These are phyloP conservation scores for Neolamprologus devosi DNA, from an alignment of 2,113 vertebrate genomes.

Conservation along the genomic window DNA sequence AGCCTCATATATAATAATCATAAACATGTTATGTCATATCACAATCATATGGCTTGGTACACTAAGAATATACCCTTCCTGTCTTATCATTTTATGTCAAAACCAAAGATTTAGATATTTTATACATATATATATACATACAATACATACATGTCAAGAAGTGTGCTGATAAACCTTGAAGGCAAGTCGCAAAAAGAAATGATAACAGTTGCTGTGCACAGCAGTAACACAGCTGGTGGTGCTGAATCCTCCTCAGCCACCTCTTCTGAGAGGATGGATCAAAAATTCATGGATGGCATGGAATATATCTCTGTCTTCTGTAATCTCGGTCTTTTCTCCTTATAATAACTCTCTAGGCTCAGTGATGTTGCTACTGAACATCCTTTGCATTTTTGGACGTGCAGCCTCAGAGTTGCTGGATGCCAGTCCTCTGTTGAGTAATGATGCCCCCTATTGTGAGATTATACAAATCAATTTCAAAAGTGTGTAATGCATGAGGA, in stretches of 20 bases:
- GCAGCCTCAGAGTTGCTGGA: background rate
- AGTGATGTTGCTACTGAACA: background rate
- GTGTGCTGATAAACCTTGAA: background rate
- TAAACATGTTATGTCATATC: background rate
- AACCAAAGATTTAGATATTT: background rate
- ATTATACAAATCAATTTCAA: background rate
- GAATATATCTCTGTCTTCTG: slow-evolving; percentile 9
- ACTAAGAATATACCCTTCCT: background rate
- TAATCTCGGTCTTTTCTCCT: background rate
- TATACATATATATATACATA: background rate
- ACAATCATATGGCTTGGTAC: background rate
- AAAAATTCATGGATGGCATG: background rate
- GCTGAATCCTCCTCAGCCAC: background rate
- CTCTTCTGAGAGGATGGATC: background rate
- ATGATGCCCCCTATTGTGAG: background rate
- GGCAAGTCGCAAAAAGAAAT: background rate
- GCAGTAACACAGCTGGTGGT: background rate
- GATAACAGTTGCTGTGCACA: background rate
- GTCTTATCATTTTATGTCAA: background rate
- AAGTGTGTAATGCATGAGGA: background rate
- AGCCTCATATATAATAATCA: background rate
- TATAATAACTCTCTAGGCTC: background rate
- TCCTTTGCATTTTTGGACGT: background rate
- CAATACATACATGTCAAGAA: background rate
- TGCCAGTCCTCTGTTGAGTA: background rate